Conservation (phyloP, 1,140 invertebrate genomes). For the Conus betulinus region DNA sequence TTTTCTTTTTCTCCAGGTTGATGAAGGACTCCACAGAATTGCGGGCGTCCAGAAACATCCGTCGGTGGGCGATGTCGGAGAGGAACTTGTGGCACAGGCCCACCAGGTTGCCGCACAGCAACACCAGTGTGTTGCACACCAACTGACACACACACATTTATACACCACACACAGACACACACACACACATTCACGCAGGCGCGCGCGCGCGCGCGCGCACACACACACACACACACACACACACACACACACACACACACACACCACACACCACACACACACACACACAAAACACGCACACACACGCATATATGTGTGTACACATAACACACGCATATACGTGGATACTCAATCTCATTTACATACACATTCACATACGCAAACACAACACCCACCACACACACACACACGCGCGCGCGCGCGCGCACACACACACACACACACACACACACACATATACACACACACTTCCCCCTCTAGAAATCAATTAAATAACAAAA, state of each 20-base stretch:
- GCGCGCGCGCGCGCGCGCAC: no score
- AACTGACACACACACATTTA: slow-evolving; percentile 78
- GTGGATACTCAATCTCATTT: no score
- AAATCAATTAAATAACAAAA: no score
- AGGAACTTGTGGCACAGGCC: slow-evolving; percentile 91
- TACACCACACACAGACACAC: not conserved
- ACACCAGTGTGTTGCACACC: slow-evolving; percentile 85
- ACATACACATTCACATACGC: not conserved
- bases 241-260: slow-evolving; percentile 79
- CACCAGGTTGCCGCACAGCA: slow-evolving; percentile 85
- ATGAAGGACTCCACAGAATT: slow-evolving; percentile 91
- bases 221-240: no score
- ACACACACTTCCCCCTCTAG: no score
- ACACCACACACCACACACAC: not conserved
- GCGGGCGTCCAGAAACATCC: slow-evolving; percentile 90
- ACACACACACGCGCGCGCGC: not conserved
- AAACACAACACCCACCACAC: not conserved
- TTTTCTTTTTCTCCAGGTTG: slow-evolving; percentile 84
- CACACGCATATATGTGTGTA: not conserved
- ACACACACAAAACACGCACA: not conserved
- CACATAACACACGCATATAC: not conserved
- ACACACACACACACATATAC: no score
- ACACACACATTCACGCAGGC: not conserved
- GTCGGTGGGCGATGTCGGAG: slow-evolving; percentile 89
- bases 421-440: not conserved